Evolutionary conservation across 2,797 vertebrate species (phyloP), one percentile per base, ranked within the genome.

Genomic region (Argya squamiceps): DNA sequence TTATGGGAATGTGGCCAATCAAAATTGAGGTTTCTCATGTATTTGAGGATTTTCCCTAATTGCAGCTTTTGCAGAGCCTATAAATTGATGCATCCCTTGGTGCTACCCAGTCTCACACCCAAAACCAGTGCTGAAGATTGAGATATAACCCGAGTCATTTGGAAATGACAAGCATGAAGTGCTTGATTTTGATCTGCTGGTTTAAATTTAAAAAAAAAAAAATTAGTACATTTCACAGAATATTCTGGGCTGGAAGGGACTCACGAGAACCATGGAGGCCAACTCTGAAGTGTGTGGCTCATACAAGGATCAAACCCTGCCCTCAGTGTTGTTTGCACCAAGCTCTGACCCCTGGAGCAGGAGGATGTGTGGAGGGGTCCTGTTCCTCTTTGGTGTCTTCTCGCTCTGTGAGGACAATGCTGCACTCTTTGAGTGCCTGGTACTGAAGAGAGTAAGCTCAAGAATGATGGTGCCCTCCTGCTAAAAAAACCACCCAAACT

Each of bases 41-140:
- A 30, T 83, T 88, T 69, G 70, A 86, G 88, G 92, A 46, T 94
- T 94, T 94, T 82, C 56, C 74, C 89, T 93, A 84, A 91, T 81
- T 95, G 60, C 0, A 0, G 60, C 44, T 93, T 93, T 32, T 80
- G 64, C 34, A 8, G 23, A 84, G 76, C 41, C 46, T 73, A 15
- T 84, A 27, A 89, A 92, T 64, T 23, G 92, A 44, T 46, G 59
- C 44, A 27, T 83, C 70, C 69, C 78, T 55, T 0, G 0, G 62
- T 69, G 68, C 64, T 80, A 13, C 65, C 89, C 3, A 2, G n/a
- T 39, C 27, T 79, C 46, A 53, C 59, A 52, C 64, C 91, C 92
- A 36, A 64, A 92, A 41, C 8, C 18, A 83, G 32, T 49, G 65
- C 88, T 90, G 88, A 64, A 93, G 83, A 91, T 82, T 93, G 78